Conservation (phyloP, 2,113 vertebrate species). For the Malurus elegans region DNA sequence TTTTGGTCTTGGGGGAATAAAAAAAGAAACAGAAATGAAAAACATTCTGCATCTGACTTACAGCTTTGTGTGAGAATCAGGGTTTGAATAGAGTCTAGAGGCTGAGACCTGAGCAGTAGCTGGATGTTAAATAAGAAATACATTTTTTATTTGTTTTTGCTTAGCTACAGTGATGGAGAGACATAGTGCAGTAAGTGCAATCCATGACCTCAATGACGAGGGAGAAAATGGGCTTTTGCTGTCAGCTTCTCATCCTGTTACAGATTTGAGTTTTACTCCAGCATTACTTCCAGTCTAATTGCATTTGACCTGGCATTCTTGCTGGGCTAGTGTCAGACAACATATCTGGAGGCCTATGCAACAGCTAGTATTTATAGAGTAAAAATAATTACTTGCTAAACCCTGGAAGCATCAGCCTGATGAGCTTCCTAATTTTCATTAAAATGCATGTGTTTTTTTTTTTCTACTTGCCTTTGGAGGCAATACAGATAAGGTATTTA, state of each 20-base stretch:
- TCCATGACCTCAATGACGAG: not conserved
- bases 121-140: conserved; percentile 48
- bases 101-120: not conserved
- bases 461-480: not conserved
- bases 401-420: not conserved
- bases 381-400: conserved; percentile 1
- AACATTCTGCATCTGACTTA: not conserved
- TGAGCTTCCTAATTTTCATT: not conserved
- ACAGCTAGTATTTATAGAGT: conserved; percentile 17
- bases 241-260: conserved; percentile 54
- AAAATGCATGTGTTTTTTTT: not conserved
- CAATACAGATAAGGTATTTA: not conserved
- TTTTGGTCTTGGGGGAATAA: not conserved
- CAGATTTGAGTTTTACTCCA: conserved; percentile 49
- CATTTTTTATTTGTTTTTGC: not conserved
- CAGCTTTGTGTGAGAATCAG: not conserved
- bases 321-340: not conserved
- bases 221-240: conserved; percentile 62
- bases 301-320: conserved; percentile 17
- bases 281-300: conserved; percentile 68
- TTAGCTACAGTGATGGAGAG: not conserved
- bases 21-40: not conserved
- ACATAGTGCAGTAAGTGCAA: not conserved
- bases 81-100: not conserved
- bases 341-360: not conserved